Conservation (phyloP, 2,888 invertebrate genomes). For the Hydriomena furcata region DNA sequence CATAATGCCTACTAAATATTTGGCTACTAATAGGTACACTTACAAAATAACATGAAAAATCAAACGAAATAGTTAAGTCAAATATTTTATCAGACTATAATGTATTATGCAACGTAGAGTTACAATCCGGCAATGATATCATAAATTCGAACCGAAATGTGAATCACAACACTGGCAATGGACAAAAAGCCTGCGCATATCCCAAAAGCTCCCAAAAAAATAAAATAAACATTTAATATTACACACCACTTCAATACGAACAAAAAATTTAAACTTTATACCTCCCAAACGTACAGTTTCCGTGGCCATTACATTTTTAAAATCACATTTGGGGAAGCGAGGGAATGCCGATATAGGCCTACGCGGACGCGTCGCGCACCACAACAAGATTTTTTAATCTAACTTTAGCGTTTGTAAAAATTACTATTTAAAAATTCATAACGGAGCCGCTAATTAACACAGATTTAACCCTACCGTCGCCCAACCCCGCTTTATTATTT, state of each 20-base stretch:
- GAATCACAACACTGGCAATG: conserved; percentile 47
- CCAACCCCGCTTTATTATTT: conserved; percentile 77
- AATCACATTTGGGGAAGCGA: conserved; percentile 65
- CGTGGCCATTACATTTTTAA: conserved; percentile 77
- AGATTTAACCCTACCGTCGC: conserved; percentile 84
- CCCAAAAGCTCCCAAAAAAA: conserved; percentile 55
- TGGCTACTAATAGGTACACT: too few species aligned
- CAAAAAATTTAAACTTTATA: conserved; percentile 73
- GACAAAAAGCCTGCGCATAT: conserved; percentile 30
- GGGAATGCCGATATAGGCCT: conserved; percentile 73
- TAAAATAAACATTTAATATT: conserved; percentile 71
- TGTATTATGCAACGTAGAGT: too few species aligned
- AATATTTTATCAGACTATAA: too few species aligned
- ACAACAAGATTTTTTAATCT: conserved; percentile 80
- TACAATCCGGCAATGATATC: conserved; percentile 47
- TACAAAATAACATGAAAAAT: too few species aligned
- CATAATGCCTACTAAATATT: too few species aligned
- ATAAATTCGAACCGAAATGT: conserved; percentile 57
- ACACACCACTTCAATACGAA: conserved; percentile 65
- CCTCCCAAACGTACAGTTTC: conserved; percentile 69
- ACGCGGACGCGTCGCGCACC: conserved; percentile 58
- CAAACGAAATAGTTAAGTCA: too few species aligned
- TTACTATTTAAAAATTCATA: conserved; percentile 82
- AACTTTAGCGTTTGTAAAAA: conserved; percentile 84
- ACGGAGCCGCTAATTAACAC: conserved; percentile 78